Conservation (phyloP, 2,888 invertebrate species). For the Chrysotoxum bicinctum region DNA sequence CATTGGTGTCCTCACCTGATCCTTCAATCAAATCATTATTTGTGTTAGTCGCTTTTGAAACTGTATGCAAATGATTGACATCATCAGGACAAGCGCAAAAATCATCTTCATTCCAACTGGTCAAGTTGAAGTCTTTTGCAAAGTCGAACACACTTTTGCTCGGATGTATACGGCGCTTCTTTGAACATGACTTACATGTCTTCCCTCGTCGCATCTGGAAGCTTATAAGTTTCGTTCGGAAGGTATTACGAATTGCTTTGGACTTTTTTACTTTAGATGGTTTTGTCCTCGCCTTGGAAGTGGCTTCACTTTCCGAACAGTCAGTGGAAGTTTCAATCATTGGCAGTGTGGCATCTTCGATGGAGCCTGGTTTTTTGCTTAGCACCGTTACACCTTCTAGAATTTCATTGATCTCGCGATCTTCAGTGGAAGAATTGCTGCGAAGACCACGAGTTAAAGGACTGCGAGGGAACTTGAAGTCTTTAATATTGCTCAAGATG, state of each 20-base stretch:
- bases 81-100: slow-evolving; percentile 78
- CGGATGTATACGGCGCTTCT: slow-evolving; percentile 79
- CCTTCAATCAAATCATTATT: slow-evolving; percentile 72
- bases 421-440: slow-evolving; percentile 72
- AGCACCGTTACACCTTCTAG: slow-evolving; percentile 60
- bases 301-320: slow-evolving; percentile 44
- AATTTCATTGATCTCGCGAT: slow-evolving; percentile 70
- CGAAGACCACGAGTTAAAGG: slow-evolving; percentile 76
- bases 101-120: slow-evolving; percentile 74
- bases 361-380: slow-evolving; percentile 49
- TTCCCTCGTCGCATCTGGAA: slow-evolving; percentile 78
- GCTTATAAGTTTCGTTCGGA: slow-evolving; percentile 79
- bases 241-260: slow-evolving; percentile 80
- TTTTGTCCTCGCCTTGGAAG: slow-evolving; percentile 78
- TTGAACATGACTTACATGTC: slow-evolving; percentile 80
- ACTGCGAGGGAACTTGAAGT: slow-evolving; percentile 78
- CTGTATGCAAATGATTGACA: slow-evolving; percentile 53
- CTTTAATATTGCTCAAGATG: slow-evolving; percentile 79
- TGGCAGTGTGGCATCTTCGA: slow-evolving; percentile 20
- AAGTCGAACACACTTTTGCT: slow-evolving; percentile 80
- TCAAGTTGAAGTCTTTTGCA: slow-evolving; percentile 78
- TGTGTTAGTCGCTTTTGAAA: slow-evolving; percentile 61
- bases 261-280: slow-evolving; percentile 80
- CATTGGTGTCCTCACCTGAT: slow-evolving; percentile 73
- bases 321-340: slow-evolving; percentile 52